Conservation (phyloP, 2,113 vertebrate species). For the Guaruba guarouba region DNA sequence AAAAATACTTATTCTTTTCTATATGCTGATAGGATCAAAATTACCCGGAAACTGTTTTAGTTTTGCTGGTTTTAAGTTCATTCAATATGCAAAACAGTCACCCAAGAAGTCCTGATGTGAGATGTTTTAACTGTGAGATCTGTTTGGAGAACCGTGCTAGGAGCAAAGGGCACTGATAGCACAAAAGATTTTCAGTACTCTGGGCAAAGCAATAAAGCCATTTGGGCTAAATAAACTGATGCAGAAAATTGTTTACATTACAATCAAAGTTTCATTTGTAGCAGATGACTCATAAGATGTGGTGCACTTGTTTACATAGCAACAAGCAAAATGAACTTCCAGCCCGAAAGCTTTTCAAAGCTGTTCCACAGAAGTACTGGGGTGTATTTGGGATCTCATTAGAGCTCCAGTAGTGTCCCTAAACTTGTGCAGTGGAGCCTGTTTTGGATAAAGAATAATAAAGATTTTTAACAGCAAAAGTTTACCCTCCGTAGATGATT, state of each 20-base stretch:
- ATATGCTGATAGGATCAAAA: not conserved
- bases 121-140: not conserved
- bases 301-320: not conserved
- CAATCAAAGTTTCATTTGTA: conserved; percentile 2
- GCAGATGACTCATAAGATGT: not conserved
- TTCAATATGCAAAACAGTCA: not conserved
- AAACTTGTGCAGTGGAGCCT: not conserved
- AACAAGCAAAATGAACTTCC: not conserved
- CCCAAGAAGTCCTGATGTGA: not conserved
- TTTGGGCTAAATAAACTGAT: conserved; percentile 13
- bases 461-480: not conserved
- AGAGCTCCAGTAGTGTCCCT: not conserved
- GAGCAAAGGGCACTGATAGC: not conserved
- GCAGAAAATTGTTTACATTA: not conserved
- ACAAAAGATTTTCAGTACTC: not conserved
- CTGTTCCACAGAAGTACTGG: not conserved
- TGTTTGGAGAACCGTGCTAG: not conserved
- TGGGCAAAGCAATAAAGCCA: not conserved
- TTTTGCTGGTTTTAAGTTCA: not conserved
- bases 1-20: not conserved
- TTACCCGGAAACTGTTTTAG: not conserved
- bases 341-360: not conserved
- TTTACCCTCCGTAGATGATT: not conserved
- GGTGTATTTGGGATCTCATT: not conserved
- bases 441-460: not conserved